Base-by-base conservation (phyloP, 2,797 vertebrate genomes). In the Ptychadena robeensis region DNA sequence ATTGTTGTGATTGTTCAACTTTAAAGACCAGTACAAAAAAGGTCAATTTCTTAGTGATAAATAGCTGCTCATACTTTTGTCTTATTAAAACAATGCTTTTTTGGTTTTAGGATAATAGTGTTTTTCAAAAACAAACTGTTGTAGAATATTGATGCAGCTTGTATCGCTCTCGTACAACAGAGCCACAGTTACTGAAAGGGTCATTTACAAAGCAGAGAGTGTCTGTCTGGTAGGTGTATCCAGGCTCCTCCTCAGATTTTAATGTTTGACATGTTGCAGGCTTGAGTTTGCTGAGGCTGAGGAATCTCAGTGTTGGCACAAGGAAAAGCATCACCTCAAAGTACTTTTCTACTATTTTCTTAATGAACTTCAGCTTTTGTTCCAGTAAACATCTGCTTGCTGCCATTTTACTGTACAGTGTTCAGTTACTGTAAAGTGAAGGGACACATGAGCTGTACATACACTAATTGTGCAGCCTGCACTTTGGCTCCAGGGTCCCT, bases 261-360 rank as follows among this genome's bases (percentile, higher is more conserved):
- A 9, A 61, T 61, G 11, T 61, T 61, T 61, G 59, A 61, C 25
- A 61, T 61, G 27, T 61, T 61, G 25, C 59, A 61, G 59, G 59
- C 59, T 61, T 25, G 53, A n/a, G 18, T 6, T 25, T 61, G n/a
- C 59, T 1, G 44, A 53, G 44, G 22, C 10, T 28, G 59, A 28
- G 59, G 59, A 61, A 61, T 61, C 59, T 61, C 59, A 61, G 8
- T 61, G 11, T 61, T 61, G 59, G 59, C 59, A 61, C 59, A 27
- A 61, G 59, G 9, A 28, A 61, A 61, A 61, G 27, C 25, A 61
- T 61, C 59, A 61, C 59, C 59, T 61, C 9, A 61, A 61, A 61
- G 59, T 25, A 61, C 59, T 25, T 61, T 61, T 61, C 27, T 61
- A 28, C n/a, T 28, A 61, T 27, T 57, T 25, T 8, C 38, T 53